Evolutionary conservation across 2,888 invertebrate species (phyloP).

Genomic region (Andrena haemorrhoa): DNA sequence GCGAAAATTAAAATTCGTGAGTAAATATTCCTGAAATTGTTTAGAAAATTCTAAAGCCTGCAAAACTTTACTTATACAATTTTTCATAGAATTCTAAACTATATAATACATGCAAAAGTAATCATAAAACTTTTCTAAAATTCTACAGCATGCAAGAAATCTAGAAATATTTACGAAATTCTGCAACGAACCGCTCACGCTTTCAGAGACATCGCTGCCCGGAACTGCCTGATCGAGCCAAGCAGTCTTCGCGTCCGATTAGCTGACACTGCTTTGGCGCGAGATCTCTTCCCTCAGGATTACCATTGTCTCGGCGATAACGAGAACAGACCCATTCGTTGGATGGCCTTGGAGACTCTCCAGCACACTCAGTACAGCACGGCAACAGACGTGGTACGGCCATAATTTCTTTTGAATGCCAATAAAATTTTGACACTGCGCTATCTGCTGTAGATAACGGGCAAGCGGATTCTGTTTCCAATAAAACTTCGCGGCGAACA

Average conservation of each 20-base stretch:
- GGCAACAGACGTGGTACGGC: constrained; percentile 94
- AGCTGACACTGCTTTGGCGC: constrained; percentile 94
- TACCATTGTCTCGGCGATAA: constrained; percentile 97
- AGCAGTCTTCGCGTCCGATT: constrained; percentile 92
- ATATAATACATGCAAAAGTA: no score
- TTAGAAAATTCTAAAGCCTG: no score
- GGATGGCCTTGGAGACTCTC: constrained; percentile 96
- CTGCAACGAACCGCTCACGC: constrained; percentile 11
- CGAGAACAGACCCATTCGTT: constrained; percentile 96
- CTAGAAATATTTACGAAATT: neutral
- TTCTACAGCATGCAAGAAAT: neutral
- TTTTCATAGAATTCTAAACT: no score
- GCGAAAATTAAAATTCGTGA: no score
- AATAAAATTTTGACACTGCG: constrained; percentile 34
- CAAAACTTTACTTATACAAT: no score
- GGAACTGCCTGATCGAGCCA: constrained; percentile 91
- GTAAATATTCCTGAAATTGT: no score
- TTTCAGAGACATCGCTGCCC: constrained; percentile 92
- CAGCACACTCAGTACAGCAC: constrained; percentile 93
- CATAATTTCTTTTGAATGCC: constrained; percentile 43
- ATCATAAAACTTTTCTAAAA: no score
- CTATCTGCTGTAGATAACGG: neutral
- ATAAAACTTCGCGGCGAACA: neutral
- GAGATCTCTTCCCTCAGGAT: constrained; percentile 96
- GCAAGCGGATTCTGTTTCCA: neutral